phyloP scores from a whole-genome alignment of 2,888 invertebrate species.

The Frankliniella intonsa region DNA sequence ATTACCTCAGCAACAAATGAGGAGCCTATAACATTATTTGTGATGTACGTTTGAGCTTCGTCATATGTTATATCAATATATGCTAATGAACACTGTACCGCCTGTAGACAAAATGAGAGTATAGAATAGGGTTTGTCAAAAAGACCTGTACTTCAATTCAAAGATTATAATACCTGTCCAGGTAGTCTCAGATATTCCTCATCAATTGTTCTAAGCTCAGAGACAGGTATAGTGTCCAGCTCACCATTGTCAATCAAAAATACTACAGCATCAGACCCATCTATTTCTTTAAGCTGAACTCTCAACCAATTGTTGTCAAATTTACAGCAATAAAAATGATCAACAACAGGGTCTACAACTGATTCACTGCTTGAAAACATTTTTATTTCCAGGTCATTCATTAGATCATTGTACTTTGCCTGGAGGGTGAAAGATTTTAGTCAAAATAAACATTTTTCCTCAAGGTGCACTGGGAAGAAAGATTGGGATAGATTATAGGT shows the following conservation, averaged over 20 bases:
- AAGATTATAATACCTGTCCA: neutral
- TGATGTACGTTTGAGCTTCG: neutral
- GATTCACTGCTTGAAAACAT: neutral
- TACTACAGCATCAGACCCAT: neutral
- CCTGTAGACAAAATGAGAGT: neutral
- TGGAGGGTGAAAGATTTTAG: neutral
- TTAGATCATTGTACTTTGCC: neutral
- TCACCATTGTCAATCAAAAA: neutral
- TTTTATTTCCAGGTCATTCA: neutral
- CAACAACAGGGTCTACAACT: neutral
- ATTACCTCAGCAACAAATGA: neutral
- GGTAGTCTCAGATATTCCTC: neutral
- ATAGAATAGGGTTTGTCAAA: neutral
- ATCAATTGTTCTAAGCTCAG: neutral
- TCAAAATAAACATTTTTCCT: neutral
- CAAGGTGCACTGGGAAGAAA: neutral
- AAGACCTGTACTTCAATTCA: neutral
- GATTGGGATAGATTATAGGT: neutral
- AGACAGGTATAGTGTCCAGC: neutral
- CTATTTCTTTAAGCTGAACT: neutral
- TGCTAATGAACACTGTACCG: neutral
- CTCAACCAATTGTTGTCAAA: neutral
- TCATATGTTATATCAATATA: neutral
- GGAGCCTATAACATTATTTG: neutral
- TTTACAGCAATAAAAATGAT: neutral